phyloP scores from a whole-genome alignment of 1,140 invertebrate species.

The Laupala kohalensis region DNA sequence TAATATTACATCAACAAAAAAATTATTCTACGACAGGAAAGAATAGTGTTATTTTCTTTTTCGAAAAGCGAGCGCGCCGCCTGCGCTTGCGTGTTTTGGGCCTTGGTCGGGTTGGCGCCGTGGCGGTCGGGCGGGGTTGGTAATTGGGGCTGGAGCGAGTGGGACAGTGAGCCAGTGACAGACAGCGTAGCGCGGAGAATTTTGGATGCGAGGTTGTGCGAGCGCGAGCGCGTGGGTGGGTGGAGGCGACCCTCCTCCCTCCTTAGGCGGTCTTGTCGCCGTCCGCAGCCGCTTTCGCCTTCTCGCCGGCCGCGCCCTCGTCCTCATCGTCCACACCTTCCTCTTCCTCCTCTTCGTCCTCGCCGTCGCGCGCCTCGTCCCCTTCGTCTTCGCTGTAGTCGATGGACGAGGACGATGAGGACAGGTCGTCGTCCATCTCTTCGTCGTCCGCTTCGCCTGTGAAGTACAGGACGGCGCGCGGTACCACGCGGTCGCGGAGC shows the following conservation, averaged over 20 bases:
- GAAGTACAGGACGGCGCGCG: neutral
- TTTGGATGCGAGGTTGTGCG: neutral
- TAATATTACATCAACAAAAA: too few species aligned
- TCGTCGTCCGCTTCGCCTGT: neutral
- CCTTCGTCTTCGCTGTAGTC: neutral
- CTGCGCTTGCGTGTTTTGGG: too few species aligned
- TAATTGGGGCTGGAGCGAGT: neutral
- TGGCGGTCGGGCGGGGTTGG: too few species aligned
- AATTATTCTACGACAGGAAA: too few species aligned
- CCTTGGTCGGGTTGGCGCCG: too few species aligned
- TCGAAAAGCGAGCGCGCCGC: too few species aligned
- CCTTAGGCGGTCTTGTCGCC: neutral
- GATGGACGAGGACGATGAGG: neutral
- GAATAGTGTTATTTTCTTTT: too few species aligned
- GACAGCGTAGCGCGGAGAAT: neutral
- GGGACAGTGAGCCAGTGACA: neutral
- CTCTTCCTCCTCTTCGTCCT: neutral
- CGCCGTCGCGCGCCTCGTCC: neutral
- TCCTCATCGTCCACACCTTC: neutral
- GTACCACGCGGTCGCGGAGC: neutral
- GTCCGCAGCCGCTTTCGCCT: neutral
- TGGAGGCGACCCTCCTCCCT: neutral
- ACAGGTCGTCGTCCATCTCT: neutral
- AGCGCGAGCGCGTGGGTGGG: too few species aligned
- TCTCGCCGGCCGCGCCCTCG: neutral